phyloP scores from a whole-genome alignment of 2,888 invertebrate species.

The Acleris sparsana region DNA sequence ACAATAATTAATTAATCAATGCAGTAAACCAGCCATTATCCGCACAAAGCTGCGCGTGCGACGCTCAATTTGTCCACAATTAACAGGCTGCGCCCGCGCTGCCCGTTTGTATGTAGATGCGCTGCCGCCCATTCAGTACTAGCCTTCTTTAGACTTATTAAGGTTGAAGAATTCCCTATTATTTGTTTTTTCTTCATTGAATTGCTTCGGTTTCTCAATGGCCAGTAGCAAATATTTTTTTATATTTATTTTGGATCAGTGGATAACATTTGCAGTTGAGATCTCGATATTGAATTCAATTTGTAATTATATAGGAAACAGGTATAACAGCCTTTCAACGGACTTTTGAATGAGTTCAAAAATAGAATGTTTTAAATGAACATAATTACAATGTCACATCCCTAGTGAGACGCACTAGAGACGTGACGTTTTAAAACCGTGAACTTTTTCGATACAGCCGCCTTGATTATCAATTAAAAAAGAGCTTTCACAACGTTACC shows the following conservation, averaged over 20 bases:
- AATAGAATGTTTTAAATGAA: too few relatives aligned
- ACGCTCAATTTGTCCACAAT: conserved; percentile 35
- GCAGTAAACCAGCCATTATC: conserved; percentile 16
- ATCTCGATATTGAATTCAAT: too few relatives aligned
- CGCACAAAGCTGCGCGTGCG: conserved; percentile 28
- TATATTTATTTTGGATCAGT: neutral
- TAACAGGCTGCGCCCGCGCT: conserved; percentile 22
- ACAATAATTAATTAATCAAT: neutral
- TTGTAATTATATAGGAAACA: too few relatives aligned
- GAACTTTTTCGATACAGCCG: too few relatives aligned
- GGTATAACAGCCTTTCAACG: too few relatives aligned
- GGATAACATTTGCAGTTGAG: too few relatives aligned
- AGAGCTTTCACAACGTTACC: too few relatives aligned
- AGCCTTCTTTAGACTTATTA: conserved; percentile 31
- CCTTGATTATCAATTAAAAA: too few relatives aligned
- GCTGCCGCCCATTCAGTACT: conserved; percentile 1
- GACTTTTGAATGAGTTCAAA: too few relatives aligned
- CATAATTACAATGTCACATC: too few relatives aligned
- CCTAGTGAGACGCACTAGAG: too few relatives aligned
- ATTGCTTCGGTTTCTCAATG: neutral
- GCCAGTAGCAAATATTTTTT: neutral
- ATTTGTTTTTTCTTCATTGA: neutral
- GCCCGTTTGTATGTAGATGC: conserved; percentile 35
- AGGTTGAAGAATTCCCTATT: conserved; percentile 19
- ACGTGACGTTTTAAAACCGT: too few relatives aligned